Percentiles rank a stretch among this genome's conserved stretches.
Evolutionary conservation across 2,113 vertebrate species (phyloP).

Genomic region (Crotalus tigris): DNA sequence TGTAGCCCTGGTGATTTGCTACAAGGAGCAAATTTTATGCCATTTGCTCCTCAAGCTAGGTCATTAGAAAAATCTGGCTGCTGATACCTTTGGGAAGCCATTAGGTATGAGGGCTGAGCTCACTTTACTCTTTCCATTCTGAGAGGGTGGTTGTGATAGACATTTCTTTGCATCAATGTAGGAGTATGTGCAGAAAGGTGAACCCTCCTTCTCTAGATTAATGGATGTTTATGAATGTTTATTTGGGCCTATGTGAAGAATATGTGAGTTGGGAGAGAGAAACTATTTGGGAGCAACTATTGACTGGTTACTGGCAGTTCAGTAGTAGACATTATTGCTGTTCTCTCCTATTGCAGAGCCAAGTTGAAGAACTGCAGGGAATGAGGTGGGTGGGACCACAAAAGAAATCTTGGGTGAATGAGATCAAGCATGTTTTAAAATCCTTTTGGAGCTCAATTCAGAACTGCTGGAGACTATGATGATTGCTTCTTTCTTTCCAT

Average conservation of each 20-base stretch:
- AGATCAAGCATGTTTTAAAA: background rate
- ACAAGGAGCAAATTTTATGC: background rate
- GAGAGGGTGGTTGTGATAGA: background rate
- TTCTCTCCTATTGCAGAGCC: background rate
- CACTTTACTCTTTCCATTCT: background rate
- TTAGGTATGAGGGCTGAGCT: background rate
- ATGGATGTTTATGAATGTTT: background rate
- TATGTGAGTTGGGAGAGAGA: background rate
- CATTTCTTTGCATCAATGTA: background rate
- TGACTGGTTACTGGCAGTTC: background rate
- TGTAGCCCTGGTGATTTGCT: background rate
- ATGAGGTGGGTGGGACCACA: background rate
- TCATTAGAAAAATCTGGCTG: background rate
- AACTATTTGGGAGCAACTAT: background rate
- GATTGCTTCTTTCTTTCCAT: background rate
- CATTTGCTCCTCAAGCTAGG: background rate
- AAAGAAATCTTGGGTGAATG: background rate
- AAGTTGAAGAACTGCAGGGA: background rate
- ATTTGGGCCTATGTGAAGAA: background rate
- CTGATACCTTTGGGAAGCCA: background rate
- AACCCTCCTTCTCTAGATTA: background rate
- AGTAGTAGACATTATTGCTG: background rate
- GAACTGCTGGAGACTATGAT: background rate
- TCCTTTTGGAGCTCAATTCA: background rate
- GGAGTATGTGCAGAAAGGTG: background rate